These are phyloP conservation scores for Bombus polaris DNA, from an alignment of 1,140 invertebrate genomes.

Conservation along the genomic window DNA sequence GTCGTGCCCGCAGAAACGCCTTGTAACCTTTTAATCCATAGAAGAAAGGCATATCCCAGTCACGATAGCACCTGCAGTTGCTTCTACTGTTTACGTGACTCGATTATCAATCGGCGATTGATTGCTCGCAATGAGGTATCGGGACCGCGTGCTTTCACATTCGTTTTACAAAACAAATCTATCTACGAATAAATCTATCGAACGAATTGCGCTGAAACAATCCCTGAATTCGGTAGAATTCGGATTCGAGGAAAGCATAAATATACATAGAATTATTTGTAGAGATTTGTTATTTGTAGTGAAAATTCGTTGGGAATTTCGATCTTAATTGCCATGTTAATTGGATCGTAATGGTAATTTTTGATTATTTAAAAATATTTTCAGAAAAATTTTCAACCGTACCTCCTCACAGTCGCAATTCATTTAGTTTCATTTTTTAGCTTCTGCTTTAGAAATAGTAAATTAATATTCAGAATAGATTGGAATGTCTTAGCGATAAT, in stretches of 20 bases:
- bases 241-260: no score
- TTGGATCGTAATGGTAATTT: no score
- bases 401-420: background rate
- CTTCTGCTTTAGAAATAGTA: background rate
- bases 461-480: background rate
- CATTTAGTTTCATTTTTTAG: background rate
- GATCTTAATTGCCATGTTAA: background rate
- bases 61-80: constrained; percentile 33
- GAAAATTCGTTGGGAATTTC: background rate
- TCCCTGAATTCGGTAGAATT: background rate
- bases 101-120: constrained; percentile 4
- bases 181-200: background rate
- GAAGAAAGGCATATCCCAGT: constrained; percentile 17
- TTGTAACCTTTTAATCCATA: constrained; percentile 39
- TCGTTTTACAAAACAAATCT: constrained; percentile 30
- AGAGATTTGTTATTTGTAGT: no score
- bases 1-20: background rate
- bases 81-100: constrained; percentile 43
- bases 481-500: background rate
- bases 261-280: background rate
- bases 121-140: constrained; percentile 31
- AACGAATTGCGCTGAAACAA: background rate
- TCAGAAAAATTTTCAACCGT: no score
- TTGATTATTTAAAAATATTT: no score
- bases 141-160: constrained; percentile 43